Conservation (phyloP, 2,113 vertebrate genomes). For the Calidris pugnax region DNA sequence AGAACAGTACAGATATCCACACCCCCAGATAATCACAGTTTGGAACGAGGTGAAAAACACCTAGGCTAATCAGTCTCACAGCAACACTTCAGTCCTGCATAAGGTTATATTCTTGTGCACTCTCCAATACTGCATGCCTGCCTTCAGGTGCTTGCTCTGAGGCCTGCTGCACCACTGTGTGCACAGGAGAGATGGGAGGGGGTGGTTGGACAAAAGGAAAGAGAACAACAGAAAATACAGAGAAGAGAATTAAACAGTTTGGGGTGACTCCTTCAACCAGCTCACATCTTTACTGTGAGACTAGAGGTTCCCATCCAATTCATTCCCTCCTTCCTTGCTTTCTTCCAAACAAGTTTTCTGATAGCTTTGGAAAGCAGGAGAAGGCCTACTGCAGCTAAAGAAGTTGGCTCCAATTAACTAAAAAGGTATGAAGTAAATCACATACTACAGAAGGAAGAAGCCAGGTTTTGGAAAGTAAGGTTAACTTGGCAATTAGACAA, state of each 20-base stretch:
- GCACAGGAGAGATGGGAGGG: background rate
- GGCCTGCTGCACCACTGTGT: background rate
- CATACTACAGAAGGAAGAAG: background rate
- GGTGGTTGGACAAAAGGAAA: background rate
- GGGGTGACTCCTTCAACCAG: background rate
- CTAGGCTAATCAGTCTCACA: background rate
- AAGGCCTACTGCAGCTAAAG: background rate
- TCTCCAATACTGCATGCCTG: accelerated
- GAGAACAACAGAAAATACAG: background rate
- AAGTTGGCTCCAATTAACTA: background rate
- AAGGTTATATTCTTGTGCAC: background rate
- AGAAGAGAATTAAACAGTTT: background rate
- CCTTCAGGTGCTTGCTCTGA: background rate
- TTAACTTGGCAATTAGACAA: background rate
- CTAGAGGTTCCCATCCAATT: background rate
- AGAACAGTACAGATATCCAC: background rate
- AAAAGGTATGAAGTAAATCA: background rate
- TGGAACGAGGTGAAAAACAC: background rate
- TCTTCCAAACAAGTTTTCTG: background rate
- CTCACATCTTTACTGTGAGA: background rate
- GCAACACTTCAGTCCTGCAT: accelerated
- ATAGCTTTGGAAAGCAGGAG: background rate
- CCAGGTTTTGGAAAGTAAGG: background rate
- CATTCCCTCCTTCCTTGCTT: background rate
- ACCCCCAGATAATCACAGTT: background rate